phyloP scores from a whole-genome alignment of 2,888 invertebrate genomes.

The Tryphoninae sp. region DNA sequence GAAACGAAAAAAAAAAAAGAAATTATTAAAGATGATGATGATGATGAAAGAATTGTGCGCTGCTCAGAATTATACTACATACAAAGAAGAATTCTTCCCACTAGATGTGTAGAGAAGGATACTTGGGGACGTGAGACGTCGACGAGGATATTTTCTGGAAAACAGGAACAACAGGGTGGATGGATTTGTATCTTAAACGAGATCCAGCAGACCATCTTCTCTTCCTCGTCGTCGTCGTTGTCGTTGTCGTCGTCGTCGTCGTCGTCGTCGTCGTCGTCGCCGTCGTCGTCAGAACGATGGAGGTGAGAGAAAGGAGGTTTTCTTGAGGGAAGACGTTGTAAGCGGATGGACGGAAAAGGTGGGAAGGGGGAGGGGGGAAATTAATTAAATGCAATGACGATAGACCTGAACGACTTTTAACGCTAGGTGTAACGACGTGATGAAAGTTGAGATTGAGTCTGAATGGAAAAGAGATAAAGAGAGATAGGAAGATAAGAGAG shows the following conservation, averaged over 20 bases:
- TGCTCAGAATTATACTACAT: slow-evolving; percentile 76
- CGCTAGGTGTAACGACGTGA: slow-evolving; percentile 17
- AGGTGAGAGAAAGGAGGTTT: not conserved
- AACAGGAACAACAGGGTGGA: slow-evolving; percentile 49
- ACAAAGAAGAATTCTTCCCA: slow-evolving; percentile 78
- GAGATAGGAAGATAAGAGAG: slow-evolving; percentile 8
- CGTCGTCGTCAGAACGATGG: slow-evolving; percentile 41
- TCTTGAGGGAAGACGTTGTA: too few species aligned
- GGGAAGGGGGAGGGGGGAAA: not conserved
- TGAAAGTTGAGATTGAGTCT: slow-evolving; percentile 10
- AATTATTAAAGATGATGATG: slow-evolving; percentile 65
- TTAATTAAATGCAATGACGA: slow-evolving; percentile 29
- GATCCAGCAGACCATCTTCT: slow-evolving; percentile 30
- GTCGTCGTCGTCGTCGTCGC: slow-evolving; percentile 23
- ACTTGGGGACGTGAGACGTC: slow-evolving; percentile 45
- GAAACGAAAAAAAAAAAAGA: slow-evolving; percentile 36
- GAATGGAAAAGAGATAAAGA: slow-evolving; percentile 41
- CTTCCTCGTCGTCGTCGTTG: slow-evolving; percentile 46
- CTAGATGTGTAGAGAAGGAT: slow-evolving; percentile 53
- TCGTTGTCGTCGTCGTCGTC: slow-evolving; percentile 47
- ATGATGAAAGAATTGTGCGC: slow-evolving; percentile 68
- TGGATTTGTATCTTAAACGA: slow-evolving; percentile 21
- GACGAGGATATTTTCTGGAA: slow-evolving; percentile 43
- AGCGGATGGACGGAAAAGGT: not conserved
- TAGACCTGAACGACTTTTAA: slow-evolving; percentile 38